Base-by-base conservation (phyloP, 2,888 invertebrate genomes). In the Urechis unicinctus region DNA sequence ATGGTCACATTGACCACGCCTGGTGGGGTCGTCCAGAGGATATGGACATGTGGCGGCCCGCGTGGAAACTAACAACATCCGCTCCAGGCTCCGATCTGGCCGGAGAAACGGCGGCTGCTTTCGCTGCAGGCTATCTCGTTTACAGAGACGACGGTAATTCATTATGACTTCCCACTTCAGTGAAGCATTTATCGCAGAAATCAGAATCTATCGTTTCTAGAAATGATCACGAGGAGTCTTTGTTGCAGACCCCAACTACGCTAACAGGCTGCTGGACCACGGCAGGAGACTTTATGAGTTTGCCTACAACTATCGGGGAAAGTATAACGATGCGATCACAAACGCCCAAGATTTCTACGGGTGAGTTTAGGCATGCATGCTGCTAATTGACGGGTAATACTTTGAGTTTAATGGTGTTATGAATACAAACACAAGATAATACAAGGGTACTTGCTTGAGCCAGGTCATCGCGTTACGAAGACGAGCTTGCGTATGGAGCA, bases 1-100 rank as follows among this genome's bases (percentile, higher is more conserved):
- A n/a, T n/a, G n/a, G n/a, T n/a, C n/a, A n/a, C n/a, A n/a, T n/a
- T n/a, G n/a, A n/a, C n/a, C n/a, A n/a, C n/a, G n/a, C n/a, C n/a
- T n/a, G n/a, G n/a, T 85, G 85, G 85, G 84, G 83, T 1, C 74
- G 85, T 50, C 84, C 85, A 2, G 85, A 85, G 69, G 83, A 85
- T 48, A 75, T 71, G 68, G 82, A 81, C 55, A 82, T 80, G 73
- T 75, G 78, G 1, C 75, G 85, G 56, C 84, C 84, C 1, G 80
- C 83, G 24, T 70, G 82, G 68, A 83, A 83, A 69, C 81, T 85
- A 50, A 82, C 82, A 58, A 67, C 77, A 13, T 72, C 80, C 29
- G 79, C 82, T 66, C 84, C 84, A 56, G 83, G 84, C 30, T 82
- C 83, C 1, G 85, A 85, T 67, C 68, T 85, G 21, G 84, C 84